Evolutionary conservation across 2,113 vertebrate genomes (phyloP).

Genomic region (Ptychochromis oligacanthus): DNA sequence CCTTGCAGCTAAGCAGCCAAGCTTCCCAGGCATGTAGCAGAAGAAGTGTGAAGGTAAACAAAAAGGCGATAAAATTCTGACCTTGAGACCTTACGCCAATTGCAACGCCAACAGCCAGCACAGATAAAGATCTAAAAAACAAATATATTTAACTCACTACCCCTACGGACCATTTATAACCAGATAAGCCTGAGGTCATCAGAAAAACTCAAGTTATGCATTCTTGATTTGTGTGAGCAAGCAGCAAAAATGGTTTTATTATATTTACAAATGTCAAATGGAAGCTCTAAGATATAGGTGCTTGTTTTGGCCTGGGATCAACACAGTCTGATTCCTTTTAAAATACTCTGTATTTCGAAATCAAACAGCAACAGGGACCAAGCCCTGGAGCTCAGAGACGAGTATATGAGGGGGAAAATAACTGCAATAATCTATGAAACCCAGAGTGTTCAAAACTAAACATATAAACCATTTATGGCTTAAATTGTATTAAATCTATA

Average conservation of each 20-base stretch:
- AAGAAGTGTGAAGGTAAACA: constrained; percentile 3
- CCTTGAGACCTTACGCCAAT: background rate
- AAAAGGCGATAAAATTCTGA: background rate
- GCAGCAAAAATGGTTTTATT: background rate
- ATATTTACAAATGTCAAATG: background rate
- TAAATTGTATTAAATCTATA: too few species aligned
- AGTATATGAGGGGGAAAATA: background rate
- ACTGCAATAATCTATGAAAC: background rate
- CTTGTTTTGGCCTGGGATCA: background rate
- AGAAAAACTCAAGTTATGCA: background rate
- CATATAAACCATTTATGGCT: background rate
- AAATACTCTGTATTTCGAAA: background rate
- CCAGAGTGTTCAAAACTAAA: background rate
- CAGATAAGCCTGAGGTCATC: background rate
- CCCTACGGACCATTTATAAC: background rate
- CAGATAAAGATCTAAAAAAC: background rate
- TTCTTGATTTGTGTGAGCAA: background rate
- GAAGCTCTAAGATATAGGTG: background rate
- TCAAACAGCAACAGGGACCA: background rate
- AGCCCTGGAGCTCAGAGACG: background rate
- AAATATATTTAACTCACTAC: background rate
- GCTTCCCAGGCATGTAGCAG: background rate
- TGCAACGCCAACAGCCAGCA: background rate
- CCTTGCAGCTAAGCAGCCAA: background rate
- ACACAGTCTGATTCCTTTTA: background rate